Evolutionary conservation across 2,797 vertebrate genomes (phyloP), one percentile per base, ranked within the genome.

Genomic region (Sarcophilus harrisii): DNA sequence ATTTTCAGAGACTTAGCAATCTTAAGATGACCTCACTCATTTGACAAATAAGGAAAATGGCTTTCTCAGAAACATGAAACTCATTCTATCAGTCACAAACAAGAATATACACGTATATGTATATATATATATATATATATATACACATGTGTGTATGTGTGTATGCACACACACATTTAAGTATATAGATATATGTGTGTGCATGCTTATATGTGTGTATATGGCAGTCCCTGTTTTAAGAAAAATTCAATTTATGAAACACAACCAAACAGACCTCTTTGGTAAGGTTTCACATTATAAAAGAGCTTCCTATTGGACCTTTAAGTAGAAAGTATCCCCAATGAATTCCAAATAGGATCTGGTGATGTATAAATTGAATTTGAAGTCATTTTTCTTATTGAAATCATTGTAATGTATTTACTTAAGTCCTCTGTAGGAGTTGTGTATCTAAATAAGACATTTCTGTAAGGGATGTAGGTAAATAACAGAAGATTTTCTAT

Each of bases 401-500:
- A 81, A 38, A 81, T 81, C 21, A 45, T 81, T 21, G 12, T 24
- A 45, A 81, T 38, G 16, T 73, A 6, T 45, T 81, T 81, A 2
- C 9, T 45, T 45, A 81, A 45, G 21, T 81, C 9, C n/a, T 81
- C 45, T 9, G 3, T 11, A 45, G 21, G 38, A 27, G 21, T 45
- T 81, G 21, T 45, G 1, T 91, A 11, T 3, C 57, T 93, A 55
- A 13, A 81, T n/a, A 94, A 96, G 94, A 91, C n/a, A 49, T 52
- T 73, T 30, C 62, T 92, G 38, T 91, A 38, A 73, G 90, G 45
- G 94, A 92, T 94, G n/a, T 29, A 59, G 90, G 28, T 90, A 57
- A 62, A 13, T 93, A 92, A 89, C 58, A 93, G 93, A 94, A 30
- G n/a, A 4, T 55, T 91, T 93, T 96, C 54, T 96, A 59, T 38